phyloP scores from a whole-genome alignment of 2,888 invertebrate genomes.

The Amblyjoppa proteus region DNA sequence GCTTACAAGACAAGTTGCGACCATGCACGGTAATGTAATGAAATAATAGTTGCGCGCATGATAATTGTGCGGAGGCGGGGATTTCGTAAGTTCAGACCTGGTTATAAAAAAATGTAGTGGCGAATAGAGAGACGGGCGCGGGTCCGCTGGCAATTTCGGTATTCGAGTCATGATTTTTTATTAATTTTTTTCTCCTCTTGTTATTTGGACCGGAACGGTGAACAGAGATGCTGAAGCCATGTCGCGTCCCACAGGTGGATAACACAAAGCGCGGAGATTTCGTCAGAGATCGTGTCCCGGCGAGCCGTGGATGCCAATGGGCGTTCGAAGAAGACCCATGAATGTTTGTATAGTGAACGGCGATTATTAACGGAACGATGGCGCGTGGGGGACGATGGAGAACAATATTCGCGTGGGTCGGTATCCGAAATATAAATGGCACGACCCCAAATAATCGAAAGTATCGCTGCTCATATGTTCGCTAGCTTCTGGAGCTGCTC shows the following conservation, averaged over 20 bases:
- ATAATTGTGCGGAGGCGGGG: conserved; percentile 43
- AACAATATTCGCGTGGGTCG: neutral
- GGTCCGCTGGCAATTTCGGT: neutral
- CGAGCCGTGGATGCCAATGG: neutral
- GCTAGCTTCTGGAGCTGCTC: neutral
- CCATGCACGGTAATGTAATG: conserved; percentile 35
- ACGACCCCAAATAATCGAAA: neutral
- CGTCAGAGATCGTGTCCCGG: neutral
- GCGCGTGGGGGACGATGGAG: neutral
- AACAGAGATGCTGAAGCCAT: neutral
- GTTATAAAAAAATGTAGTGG: neutral
- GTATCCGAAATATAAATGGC: neutral
- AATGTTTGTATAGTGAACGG: neutral
- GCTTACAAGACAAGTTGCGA: conserved; percentile 29
- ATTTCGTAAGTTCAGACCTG: conserved; percentile 1
- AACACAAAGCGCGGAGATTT: neutral
- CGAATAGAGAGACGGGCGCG: neutral
- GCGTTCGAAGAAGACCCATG: neutral
- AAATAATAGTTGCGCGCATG: conserved; percentile 46
- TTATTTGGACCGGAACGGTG: neutral
- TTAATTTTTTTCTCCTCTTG: neutral
- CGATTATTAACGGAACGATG: neutral
- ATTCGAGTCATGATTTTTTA: neutral
- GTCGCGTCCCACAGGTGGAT: neutral
- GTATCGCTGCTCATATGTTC: neutral